Conservation (phyloP, 2,888 invertebrate genomes). For the Erebia epiphron region DNA sequence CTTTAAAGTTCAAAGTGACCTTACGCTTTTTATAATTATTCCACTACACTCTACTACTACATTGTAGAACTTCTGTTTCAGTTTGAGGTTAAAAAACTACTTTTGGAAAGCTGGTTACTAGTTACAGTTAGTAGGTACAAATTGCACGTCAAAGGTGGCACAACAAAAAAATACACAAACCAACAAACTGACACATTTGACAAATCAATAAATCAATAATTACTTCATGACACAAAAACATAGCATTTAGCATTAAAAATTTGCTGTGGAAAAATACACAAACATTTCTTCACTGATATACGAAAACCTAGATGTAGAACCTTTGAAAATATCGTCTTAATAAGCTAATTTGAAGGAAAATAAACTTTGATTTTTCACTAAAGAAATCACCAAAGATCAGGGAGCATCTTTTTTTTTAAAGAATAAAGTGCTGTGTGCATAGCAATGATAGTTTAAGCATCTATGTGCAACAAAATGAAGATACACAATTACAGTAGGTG, state of each 20-base stretch:
- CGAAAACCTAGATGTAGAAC: neutral
- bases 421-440: too few relatives aligned
- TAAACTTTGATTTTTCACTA: too few relatives aligned
- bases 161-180: neutral
- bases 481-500: too few relatives aligned
- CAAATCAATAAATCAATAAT: constrained; percentile 19
- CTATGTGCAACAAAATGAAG: too few relatives aligned
- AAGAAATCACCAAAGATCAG: too few relatives aligned
- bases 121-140: neutral
- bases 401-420: too few relatives aligned
- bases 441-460: too few relatives aligned
- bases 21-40: too few relatives aligned
- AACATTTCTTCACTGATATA: neutral
- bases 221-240: constrained; percentile 4
- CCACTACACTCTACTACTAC: too few relatives aligned
- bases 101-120: neutral
- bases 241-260: neutral
- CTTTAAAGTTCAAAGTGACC: too few relatives aligned
- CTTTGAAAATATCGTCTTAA: neutral
- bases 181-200: constrained; percentile 6
- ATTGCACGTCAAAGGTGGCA: neutral
- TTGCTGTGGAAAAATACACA: neutral
- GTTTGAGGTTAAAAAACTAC: neutral
- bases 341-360: too few relatives aligned
- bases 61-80: neutral